Conservation (phyloP, 2,888 invertebrate genomes). For the Drosophila crucigera region DNA sequence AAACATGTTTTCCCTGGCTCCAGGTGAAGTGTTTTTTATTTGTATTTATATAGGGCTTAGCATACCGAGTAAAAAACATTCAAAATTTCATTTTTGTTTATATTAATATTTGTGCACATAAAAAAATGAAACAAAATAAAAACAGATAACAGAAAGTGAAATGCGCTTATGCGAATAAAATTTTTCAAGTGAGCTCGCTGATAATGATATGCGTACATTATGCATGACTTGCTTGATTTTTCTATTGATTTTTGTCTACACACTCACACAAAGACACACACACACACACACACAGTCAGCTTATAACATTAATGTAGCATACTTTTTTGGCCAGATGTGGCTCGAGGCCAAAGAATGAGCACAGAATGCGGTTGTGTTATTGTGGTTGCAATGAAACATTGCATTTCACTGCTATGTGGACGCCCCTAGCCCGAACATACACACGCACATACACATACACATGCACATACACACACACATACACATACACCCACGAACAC, state of each 20-base stretch:
- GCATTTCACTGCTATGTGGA: slow-evolving; percentile 1
- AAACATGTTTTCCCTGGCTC: not conserved
- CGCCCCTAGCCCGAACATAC: slow-evolving; percentile 5
- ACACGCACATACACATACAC: not conserved
- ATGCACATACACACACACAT: not conserved
- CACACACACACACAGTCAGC: not conserved
- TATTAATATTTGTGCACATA: not conserved
- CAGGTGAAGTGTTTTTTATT: not conserved
- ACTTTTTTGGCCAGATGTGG: slow-evolving; percentile 52
- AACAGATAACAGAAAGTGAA: not conserved
- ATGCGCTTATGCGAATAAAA: not conserved
- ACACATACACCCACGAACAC: not conserved
- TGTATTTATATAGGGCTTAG: not conserved
- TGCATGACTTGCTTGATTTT: slow-evolving; percentile 39
- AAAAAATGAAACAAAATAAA: not conserved
- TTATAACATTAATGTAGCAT: slow-evolving; percentile 62
- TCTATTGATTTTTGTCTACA: slow-evolving; percentile 47
- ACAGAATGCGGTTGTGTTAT: slow-evolving; percentile 6
- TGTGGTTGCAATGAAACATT: slow-evolving; percentile 20
- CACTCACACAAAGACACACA: not conserved
- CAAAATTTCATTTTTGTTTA: not conserved
- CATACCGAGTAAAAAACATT: not conserved
- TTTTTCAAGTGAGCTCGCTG: slow-evolving; percentile 22
- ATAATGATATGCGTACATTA: slow-evolving; percentile 45
- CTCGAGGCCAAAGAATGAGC: slow-evolving; percentile 31